Conservation (phyloP, 2,888 invertebrate species). For the Spodoptera littoralis region DNA sequence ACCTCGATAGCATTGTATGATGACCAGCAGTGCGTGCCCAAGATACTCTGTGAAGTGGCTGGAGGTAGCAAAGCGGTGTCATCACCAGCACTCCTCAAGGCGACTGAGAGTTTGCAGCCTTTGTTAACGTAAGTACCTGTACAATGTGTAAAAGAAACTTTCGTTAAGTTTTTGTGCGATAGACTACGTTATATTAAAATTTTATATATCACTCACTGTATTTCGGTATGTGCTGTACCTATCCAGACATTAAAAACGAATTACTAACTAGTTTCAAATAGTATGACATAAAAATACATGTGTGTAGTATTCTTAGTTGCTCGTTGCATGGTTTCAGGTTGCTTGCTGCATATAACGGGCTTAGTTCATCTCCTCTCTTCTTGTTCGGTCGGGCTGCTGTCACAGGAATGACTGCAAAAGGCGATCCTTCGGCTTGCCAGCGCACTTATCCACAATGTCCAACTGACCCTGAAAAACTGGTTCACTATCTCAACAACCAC, state of each 20-base stretch:
- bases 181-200: background rate
- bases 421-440: slow-evolving; percentile 89
- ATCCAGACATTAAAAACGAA: too few species aligned
- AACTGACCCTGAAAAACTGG: slow-evolving; percentile 91
- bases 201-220: background rate
- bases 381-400: slow-evolving; percentile 93
- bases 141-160: too few species aligned
- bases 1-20: slow-evolving; percentile 90
- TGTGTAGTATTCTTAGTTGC: too few species aligned
- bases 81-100: slow-evolving; percentile 71
- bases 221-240: too few species aligned
- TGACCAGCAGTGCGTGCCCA: slow-evolving; percentile 93
- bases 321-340: slow-evolving; percentile 78
- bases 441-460: slow-evolving; percentile 93
- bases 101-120: slow-evolving; percentile 84
- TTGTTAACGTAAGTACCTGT: slow-evolving; percentile 89
- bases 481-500: slow-evolving; percentile 94
- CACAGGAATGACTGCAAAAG: slow-evolving; percentile 91
- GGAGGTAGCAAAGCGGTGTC: slow-evolving; percentile 78
- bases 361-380: slow-evolving; percentile 90
- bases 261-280: too few species aligned
- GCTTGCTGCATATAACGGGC: slow-evolving; percentile 88
- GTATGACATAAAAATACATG: too few species aligned
- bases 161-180: too few species aligned
- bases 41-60: slow-evolving; percentile 93